Evolutionary conservation across 2,113 vertebrate species (phyloP).

Genomic region (Colinus virginianus): DNA sequence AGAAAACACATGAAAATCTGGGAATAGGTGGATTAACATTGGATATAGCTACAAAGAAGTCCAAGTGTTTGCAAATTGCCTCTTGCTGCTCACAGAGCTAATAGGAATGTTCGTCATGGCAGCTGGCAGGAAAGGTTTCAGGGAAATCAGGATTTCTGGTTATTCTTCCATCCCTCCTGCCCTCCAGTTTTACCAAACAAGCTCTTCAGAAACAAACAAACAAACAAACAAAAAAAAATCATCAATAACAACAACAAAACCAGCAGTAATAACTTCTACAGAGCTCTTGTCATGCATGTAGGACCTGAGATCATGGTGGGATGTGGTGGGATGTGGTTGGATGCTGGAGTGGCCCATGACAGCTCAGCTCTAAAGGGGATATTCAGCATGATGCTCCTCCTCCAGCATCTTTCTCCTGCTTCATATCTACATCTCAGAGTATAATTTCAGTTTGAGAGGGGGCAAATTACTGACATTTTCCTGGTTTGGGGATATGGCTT

Average conservation of each 20-base stretch:
- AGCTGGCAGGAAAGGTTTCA: neutral
- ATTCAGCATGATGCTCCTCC: neutral
- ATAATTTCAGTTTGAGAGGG: neutral
- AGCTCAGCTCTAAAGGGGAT: neutral
- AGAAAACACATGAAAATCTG: neutral
- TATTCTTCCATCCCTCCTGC: neutral
- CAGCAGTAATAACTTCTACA: rapidly evolving
- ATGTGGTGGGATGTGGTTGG: neutral
- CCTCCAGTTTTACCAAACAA: neutral
- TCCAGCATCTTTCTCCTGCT: neutral
- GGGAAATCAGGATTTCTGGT: neutral
- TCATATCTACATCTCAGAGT: neutral
- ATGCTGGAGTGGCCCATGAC: neutral
- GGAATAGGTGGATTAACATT: neutral
- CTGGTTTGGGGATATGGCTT: neutral
- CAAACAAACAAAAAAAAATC: neutral
- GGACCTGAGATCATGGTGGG: neutral
- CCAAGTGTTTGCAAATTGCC: slow-evolving; percentile 23
- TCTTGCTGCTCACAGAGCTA: neutral
- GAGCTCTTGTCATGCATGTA: neutral
- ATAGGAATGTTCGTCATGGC: slow-evolving; percentile 35
- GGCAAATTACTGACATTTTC: neutral
- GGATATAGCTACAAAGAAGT: neutral
- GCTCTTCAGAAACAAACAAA: neutral
- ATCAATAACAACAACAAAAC: neutral